These are phyloP conservation scores for Euura lappo DNA, from an alignment of 1,140 invertebrate species.

Conservation along the genomic window DNA sequence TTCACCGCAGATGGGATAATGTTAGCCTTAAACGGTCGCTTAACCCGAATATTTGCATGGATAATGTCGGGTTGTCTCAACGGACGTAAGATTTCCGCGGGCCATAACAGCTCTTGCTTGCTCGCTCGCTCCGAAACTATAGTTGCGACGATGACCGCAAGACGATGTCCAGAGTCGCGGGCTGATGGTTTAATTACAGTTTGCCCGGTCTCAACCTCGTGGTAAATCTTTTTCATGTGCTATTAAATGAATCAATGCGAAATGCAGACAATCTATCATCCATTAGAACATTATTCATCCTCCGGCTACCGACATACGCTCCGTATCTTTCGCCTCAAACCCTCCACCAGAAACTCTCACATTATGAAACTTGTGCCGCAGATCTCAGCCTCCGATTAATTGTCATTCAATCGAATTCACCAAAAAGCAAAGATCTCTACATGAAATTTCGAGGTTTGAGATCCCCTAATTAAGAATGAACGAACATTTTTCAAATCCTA, in stretches of 20 bases:
- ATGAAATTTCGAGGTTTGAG: too few relatives aligned
- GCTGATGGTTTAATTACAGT: constrained; percentile 37
- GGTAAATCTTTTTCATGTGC: constrained; percentile 47
- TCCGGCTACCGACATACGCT: too few relatives aligned
- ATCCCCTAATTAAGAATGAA: too few relatives aligned
- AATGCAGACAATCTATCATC: neutral
- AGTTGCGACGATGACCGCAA: constrained; percentile 21
- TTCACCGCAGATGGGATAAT: constrained; percentile 12
- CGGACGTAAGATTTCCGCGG: constrained; percentile 7
- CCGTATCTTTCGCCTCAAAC: too few relatives aligned
- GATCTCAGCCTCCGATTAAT: too few relatives aligned
- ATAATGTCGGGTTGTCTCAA: constrained; percentile 14
- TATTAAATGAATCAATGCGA: constrained; percentile 22
- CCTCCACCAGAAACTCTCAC: too few relatives aligned
- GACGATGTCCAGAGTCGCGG: constrained; percentile 31
- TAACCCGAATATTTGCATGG: constrained; percentile 16
- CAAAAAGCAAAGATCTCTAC: too few relatives aligned
- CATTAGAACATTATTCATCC: too few relatives aligned
- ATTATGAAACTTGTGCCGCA: too few relatives aligned
- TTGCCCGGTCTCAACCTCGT: constrained; percentile 25
- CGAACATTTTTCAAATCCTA: too few relatives aligned
- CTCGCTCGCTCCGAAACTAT: neutral
- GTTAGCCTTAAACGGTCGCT: constrained; percentile 13
- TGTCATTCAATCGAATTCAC: too few relatives aligned
- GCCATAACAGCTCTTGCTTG: neutral